Evolutionary conservation across 1,140 invertebrate species (phyloP).

Genomic region (Brachionus plicatilis): DNA sequence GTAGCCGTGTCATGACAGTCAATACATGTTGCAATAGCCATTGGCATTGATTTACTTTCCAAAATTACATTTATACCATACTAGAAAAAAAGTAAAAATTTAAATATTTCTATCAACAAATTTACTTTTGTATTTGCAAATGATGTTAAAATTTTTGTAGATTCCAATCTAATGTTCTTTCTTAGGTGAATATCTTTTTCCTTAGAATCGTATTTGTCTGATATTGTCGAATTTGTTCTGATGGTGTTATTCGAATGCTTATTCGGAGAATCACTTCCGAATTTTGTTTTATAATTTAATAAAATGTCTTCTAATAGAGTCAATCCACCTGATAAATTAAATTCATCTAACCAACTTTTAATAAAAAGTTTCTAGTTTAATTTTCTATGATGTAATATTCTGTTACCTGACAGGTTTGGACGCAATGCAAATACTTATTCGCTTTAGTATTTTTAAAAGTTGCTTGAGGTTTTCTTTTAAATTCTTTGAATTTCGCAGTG

Average conservation of each 20-base stretch:
- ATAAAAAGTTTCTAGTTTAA: neutral
- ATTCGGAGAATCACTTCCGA: neutral
- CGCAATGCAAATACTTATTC: constrained; percentile 34
- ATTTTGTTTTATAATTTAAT: constrained; percentile 15
- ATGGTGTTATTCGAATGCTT: neutral
- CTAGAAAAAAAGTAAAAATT: constrained; percentile 2
- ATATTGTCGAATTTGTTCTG: neutral
- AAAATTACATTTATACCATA: constrained; percentile 31
- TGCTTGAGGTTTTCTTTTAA: constrained; percentile 30
- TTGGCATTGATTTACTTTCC: neutral
- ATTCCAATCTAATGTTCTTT: constrained; percentile 27
- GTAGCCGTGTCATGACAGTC: constrained; percentile 9
- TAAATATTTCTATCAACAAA: neutral
- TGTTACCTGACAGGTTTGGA: constrained; percentile 27
- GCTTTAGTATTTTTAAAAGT: neutral
- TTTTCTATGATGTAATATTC: neutral
- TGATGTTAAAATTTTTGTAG: constrained; percentile 4
- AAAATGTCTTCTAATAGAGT: neutral
- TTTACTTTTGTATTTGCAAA: constrained; percentile 32
- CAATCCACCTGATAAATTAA: constrained; percentile 10
- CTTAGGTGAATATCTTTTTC: constrained; percentile 30
- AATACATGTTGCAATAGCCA: constrained; percentile 24
- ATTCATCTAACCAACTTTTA: constrained; percentile 31
- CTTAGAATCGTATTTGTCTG: neutral
- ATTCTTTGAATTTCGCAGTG: neutral